Base-by-base conservation (phyloP, 1,140 invertebrate genomes). In the Druon quercuslanigerum region DNA sequence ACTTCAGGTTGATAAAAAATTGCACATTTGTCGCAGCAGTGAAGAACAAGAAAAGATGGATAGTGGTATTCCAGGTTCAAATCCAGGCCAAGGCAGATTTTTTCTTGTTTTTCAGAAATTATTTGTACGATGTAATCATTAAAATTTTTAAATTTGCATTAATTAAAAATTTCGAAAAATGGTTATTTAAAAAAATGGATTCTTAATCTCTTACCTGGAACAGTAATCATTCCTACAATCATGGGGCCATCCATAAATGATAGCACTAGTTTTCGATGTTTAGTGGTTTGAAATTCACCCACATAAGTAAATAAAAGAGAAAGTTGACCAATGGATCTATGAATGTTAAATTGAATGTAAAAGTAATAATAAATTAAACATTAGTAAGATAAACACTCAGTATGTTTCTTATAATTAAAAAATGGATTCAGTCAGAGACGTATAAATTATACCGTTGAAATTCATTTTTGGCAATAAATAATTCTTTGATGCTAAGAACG, bases 221-320 rank as follows among this genome's bases (percentile, higher is more conserved):
- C 40, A 1, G 82, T 33, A n/a, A 90, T 87, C 46, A 90, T 80
- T 20, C 89, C 90, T 9, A 85, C 12, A 0, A 86, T 87, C 87
- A 88, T 90, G 14, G 88, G 86, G 46, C 88, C 56, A 74, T 91
- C 90, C 87, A 91, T 86, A 84, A 89, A 90, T 25, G 88, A 84
- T 0, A 91, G 74, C 17, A 90, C 81, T 72, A 75, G 84, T 16
- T 89, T 86, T 8, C 90, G 76, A 16, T 87, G 86, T 17, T 83
- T 84, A 0, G 83, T 87, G 0, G 90, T 87, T 56, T 91, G 90
- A 73, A 91, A 92, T 80, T 92, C 90, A 2, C 89, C 90, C 14
- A 91, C 73, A 70, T 90, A 91, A 0, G 90, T 82, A 52, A 90
- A 90, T 14, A 88, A 60, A 2, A 91, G 75, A 0, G 87, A 84